These are phyloP conservation scores for Sitta carolinensis DNA, from an alignment of 2,797 vertebrate genomes.

Conservation along the genomic window DNA sequence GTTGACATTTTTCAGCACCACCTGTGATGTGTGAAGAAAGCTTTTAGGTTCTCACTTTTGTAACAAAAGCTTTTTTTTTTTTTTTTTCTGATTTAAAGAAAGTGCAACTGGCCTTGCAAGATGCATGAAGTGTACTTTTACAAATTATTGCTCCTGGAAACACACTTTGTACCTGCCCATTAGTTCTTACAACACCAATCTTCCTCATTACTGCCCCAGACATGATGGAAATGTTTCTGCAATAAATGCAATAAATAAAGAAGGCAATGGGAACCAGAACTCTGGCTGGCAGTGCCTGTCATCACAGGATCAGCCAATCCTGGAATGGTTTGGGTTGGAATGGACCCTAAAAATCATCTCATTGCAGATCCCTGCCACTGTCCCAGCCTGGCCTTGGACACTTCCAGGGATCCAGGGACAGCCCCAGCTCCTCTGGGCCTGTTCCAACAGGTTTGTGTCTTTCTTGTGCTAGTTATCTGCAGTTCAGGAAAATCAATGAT, in stretches of 20 bases:
- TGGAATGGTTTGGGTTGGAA: background rate
- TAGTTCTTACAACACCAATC: background rate
- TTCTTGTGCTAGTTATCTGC: background rate
- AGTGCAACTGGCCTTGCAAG: background rate
- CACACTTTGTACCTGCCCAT: background rate
- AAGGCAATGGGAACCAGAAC: background rate
- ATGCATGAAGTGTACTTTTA: background rate
- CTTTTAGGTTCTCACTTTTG: background rate
- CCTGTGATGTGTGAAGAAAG: background rate
- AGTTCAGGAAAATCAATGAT: background rate
- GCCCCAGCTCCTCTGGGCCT: background rate
- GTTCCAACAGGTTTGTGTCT: background rate
- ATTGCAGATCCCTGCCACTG: background rate
- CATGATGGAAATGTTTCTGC: background rate
- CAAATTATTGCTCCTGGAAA: background rate
- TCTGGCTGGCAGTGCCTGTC: background rate
- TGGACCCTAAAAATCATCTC: background rate
- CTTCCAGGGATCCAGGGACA: background rate
- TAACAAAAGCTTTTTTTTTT: background rate
- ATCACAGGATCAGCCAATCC: rapidly evolving
- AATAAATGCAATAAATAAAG: background rate
- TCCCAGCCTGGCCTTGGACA: background rate
- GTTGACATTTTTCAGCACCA: background rate
- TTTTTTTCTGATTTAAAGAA: background rate
- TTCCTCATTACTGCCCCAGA: rapidly evolving